Evolutionary conservation across 1,140 invertebrate species (phyloP), one percentile per base, ranked within the genome.

Genomic region (Oreohelix idahoensis): DNA sequence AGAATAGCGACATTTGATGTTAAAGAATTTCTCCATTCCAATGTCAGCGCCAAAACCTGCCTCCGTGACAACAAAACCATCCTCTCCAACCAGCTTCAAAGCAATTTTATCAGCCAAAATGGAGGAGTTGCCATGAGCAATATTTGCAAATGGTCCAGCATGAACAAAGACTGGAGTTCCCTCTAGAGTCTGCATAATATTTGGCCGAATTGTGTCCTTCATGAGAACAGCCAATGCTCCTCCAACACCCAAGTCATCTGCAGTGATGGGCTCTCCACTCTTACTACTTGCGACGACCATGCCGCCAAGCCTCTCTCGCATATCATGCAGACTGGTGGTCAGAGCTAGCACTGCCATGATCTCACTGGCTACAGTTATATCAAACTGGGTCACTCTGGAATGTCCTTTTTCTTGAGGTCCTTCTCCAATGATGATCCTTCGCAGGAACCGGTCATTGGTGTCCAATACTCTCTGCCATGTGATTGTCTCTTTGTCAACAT

Each of bases 11-110:
- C 98, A 99, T 93, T 99, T 99, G 77, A 99, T 99, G 91, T 99
- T 95, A 92, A 99, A 98, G 93, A 99, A 99, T 92, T 99, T 99
- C 93, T 99, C 98, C 96, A 99, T 97, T 70, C 97, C 98, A 90
- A 99, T 99, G 93, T 99, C 98, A 20, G 98, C 98, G 35, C 98
- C 98, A 93, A 99, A 99, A 23, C 98, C 98, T 79, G 97, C 97
- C 94, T 99, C 98, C 13, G 99, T 99, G 0, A 99, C 95, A 4
- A 99, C 98, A 92, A 96, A 97, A 32, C 99, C 99, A 77, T 97
- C 94, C 83, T 95, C 93, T 29, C 97, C 97, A 35, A 99, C 98
- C 45, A 99, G 93, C 93, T 99, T 99, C 35, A 99, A 93, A 26
- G 96, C 98, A 85, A 99, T 95, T 89, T 96, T 95, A 90, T 99